A percentile compares a stretch with the other conserved stretches of the same genome.
Evolutionary conservation across 2,888 invertebrate genomes (phyloP).

Genomic region (Pediacus dermestoides): DNA sequence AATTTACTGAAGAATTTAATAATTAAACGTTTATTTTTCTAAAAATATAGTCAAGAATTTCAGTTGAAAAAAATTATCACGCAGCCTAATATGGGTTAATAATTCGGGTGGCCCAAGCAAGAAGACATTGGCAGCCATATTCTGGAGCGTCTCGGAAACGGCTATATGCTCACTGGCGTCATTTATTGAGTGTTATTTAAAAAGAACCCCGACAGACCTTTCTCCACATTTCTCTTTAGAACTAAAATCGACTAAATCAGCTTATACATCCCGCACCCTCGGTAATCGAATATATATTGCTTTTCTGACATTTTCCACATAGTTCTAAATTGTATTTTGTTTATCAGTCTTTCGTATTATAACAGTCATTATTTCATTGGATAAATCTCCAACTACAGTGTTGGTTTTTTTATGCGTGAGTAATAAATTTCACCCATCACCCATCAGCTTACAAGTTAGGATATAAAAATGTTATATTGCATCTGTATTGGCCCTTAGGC

Average conservation of each 20-base stretch:
- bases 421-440: no score
- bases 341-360: constrained; percentile 41
- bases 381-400: no score
- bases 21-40: no score
- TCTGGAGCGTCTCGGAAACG: constrained; percentile 29
- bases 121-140: constrained; percentile 43
- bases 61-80: constrained; percentile 23
- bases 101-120: constrained; percentile 27
- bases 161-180: constrained; percentile 46
- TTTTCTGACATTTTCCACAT: constrained; percentile 43
- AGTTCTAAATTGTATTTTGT: constrained; percentile 45
- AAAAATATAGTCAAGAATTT: no score
- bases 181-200: constrained; percentile 44
- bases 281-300: constrained; percentile 43
- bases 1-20: no score
- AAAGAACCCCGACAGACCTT: constrained; percentile 32
- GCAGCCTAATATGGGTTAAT: constrained; percentile 25
- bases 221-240: constrained; percentile 32
- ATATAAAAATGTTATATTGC: no score
- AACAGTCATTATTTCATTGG: no score
- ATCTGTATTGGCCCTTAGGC: constrained; percentile 32
- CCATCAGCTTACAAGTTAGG: no score
- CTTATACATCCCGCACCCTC: constrained; percentile 35
- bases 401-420: no score
- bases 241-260: constrained; percentile 39